Evolutionary conservation across 2,113 vertebrate species (phyloP), one percentile per base, ranked within the genome.

Genomic region (Peromyscus maniculatus): DNA sequence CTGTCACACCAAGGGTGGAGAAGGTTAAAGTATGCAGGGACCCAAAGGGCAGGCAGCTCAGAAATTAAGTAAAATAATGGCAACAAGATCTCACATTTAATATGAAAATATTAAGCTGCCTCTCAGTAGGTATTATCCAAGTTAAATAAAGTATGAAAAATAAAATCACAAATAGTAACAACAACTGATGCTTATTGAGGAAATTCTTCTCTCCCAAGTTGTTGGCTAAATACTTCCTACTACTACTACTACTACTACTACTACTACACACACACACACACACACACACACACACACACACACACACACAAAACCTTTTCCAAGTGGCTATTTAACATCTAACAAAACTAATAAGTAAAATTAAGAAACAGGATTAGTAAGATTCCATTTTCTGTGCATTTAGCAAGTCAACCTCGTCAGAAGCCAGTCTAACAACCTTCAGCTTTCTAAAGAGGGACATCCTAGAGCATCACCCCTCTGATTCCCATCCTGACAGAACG

Each of bases 401-500:
- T 64, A 64, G 11, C 78, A 87, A 78, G 78, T 57, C 59, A 5
- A 6, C n/a, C 46, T 59, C 55, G 79, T 72, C 69, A 57, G 69
- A 89, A 95, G 46, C 46, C 13, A 84, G 59, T 49, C 78, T 67
- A 72, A 57, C 16, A 52, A 62, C 24, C 3, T 17, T 67, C n/a
- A 33, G 66, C 55, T 64, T 3, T 64, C 46, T 36, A 2, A 7
- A 15, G 5, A 36, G 80, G 79, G 75, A 55, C 49, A 91, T 10
- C 62, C 46, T 87, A 74, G n/a, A 0, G 33, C 52, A 21, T 43
- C 79, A 16, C 2, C 22, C 26, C 71, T 84, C 67, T 55, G 89
- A 79, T 84, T 95, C 64, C 59, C 46, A 49, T 72, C 43, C 16
- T 49, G 71, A 92, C 90, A 94, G 77, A 43, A 77, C 71, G 67